Evolutionary conservation across 2,797 vertebrate species (phyloP).

Genomic region (Danio tinwini): DNA sequence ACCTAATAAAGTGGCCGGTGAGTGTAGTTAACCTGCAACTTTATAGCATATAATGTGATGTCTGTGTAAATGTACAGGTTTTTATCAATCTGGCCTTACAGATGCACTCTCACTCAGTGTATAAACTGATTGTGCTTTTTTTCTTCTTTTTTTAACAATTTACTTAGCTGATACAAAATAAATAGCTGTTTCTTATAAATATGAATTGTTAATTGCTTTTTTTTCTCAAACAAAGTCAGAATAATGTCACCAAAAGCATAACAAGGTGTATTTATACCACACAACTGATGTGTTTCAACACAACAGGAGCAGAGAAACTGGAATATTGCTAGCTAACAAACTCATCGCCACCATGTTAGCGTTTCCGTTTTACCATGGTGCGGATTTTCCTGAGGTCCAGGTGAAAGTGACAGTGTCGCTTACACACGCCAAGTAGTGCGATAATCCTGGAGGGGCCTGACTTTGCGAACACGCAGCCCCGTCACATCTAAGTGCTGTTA

Average conservation of each 20-base stretch:
- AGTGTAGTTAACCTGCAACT: too few relatives aligned
- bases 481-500: constrained; percentile 74
- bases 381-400: constrained; percentile 47
- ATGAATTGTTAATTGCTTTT: too few relatives aligned
- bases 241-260: background rate
- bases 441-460: constrained; percentile 58
- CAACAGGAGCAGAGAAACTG: background rate
- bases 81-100: too few relatives aligned
- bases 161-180: too few relatives aligned
- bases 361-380: background rate
- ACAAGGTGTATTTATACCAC: background rate
- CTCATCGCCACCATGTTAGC: background rate
- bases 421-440: constrained; percentile 42
- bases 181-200: too few relatives aligned
- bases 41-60: too few relatives aligned
- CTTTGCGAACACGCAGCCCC: constrained; percentile 54
- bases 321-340: background rate
- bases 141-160: too few relatives aligned
- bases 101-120: too few relatives aligned
- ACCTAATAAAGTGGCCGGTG: too few relatives aligned
- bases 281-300: background rate
- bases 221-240: background rate
- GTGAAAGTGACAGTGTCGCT: constrained; percentile 46
- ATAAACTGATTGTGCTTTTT: too few relatives aligned
- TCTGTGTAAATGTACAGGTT: too few relatives aligned